Percentiles rank a stretch among this genome's conserved stretches.
Conservation (phyloP, 2,888 invertebrate genomes). For the Cheilosia urbana region DNA sequence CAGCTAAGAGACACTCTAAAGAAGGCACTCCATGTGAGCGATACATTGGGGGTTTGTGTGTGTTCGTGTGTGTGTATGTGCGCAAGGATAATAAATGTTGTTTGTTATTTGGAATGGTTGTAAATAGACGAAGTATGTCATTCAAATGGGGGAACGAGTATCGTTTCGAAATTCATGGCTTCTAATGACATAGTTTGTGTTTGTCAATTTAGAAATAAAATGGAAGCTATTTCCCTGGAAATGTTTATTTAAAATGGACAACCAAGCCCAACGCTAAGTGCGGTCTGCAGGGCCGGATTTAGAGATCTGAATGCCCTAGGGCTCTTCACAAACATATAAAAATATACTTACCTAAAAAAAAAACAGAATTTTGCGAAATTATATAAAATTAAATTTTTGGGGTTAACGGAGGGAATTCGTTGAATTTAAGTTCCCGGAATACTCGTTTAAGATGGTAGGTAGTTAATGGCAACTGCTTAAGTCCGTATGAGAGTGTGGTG, state of each 20-base stretch:
- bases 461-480: too few species aligned
- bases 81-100: slow-evolving; percentile 62
- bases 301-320: too few species aligned
- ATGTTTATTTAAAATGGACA: slow-evolving; percentile 37
- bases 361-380: too few species aligned
- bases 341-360: too few species aligned
- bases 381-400: too few species aligned
- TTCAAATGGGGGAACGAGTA: slow-evolving; percentile 21
- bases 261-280: slow-evolving; percentile 1
- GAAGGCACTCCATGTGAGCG: slow-evolving; percentile 43
- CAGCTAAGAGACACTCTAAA: slow-evolving; percentile 40
- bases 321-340: too few species aligned
- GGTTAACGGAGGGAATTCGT: too few species aligned
- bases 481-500: too few species aligned
- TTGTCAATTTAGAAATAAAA: slow-evolving; percentile 59
- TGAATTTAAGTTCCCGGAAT: too few species aligned
- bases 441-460: too few species aligned
- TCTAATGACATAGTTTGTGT: slow-evolving; percentile 62
- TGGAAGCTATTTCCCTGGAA: slow-evolving; percentile 45
- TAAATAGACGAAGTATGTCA: slow-evolving; percentile 57
- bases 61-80: slow-evolving; percentile 7
- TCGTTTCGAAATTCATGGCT: slow-evolving; percentile 61
- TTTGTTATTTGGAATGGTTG: slow-evolving; percentile 48
- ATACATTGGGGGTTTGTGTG: slow-evolving; percentile 39
- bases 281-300: too few species aligned